Conservation (phyloP, 2,888 invertebrate species). For the Copidosoma aretas region DNA sequence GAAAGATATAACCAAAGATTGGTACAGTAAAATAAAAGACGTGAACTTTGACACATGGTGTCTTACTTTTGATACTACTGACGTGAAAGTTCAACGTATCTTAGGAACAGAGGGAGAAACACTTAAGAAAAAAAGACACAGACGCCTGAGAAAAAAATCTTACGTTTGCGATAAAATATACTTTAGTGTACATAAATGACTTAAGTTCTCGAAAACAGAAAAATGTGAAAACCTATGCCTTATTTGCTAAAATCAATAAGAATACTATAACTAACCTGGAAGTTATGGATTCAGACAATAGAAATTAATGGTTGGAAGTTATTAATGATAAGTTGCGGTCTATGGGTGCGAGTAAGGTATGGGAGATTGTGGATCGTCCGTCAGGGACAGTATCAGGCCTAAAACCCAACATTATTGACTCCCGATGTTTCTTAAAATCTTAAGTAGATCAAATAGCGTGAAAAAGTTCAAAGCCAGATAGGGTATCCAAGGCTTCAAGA, state of each 20-base stretch:
- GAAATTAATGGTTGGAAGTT: slow-evolving; percentile 13
- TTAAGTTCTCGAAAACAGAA: not conserved
- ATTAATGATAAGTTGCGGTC: not conserved
- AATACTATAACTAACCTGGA: slow-evolving; percentile 34
- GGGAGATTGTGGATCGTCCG: slow-evolving; percentile 29
- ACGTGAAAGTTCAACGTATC: not conserved
- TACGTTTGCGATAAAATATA: not conserved
- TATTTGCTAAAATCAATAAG: slow-evolving; percentile 25
- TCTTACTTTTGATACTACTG: no score
- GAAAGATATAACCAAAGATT: slow-evolving; percentile 7
- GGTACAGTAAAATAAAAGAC: no score
- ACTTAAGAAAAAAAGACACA: not conserved
- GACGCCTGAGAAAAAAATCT: not conserved
- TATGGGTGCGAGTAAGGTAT: slow-evolving; percentile 35
- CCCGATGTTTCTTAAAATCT: not conserved
- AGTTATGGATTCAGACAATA: slow-evolving; percentile 29
- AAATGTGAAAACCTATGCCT: not conserved
- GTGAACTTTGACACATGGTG: no score
- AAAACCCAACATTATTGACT: slow-evolving; percentile 39
- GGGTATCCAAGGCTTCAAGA: not conserved
- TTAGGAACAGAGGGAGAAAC: slow-evolving; percentile 19
- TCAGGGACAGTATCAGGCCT: slow-evolving; percentile 2
- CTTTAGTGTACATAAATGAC: not conserved
- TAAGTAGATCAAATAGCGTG: not conserved
- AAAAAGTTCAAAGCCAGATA: not conserved